Conservation (phyloP, 2,113 vertebrate genomes). For the Tenebrosternarchus preto region DNA sequence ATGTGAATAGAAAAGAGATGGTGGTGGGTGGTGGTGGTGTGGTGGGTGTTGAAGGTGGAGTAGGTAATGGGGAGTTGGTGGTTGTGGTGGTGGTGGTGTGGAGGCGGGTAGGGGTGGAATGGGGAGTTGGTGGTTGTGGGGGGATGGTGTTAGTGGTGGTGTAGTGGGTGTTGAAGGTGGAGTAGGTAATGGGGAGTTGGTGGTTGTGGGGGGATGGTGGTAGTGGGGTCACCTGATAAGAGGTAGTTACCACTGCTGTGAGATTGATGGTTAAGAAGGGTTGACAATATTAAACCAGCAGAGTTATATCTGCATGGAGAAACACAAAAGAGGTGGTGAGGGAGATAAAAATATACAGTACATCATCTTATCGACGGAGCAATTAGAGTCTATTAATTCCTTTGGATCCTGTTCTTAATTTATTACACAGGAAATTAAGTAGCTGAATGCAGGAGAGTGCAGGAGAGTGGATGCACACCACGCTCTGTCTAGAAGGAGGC, state of each 20-base stretch:
- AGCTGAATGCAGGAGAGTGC: conserved; percentile 10
- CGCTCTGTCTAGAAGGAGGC: not conserved
- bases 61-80: not conserved
- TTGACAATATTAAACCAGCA: conserved; percentile 30
- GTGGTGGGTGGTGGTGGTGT: not conserved
- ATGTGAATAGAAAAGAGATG: conserved; percentile 26
- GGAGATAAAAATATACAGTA: conserved; percentile 47
- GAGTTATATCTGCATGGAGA: conserved; percentile 25
- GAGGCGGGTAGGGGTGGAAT: not conserved
- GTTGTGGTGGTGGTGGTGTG: not conserved
- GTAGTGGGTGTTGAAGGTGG: too few species aligned
- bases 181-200: too few species aligned
- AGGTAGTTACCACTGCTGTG: conserved; percentile 5
- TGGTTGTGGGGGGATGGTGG: not conserved
- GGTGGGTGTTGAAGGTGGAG: too few species aligned
- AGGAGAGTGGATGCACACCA: not conserved
- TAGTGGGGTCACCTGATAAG: conserved; percentile 26
- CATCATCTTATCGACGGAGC: conserved; percentile 54
- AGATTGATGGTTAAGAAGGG: conserved; percentile 36
- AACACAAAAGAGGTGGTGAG: conserved; percentile 14
- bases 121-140: not conserved
- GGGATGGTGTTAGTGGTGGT: not conserved
- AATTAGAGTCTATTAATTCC: conserved; percentile 57
- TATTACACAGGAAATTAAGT: conserved; percentile 40
- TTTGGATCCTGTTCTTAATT: conserved; percentile 39